Conservation (phyloP, 2,888 invertebrate genomes). For the Amphipyra tragopoginis region DNA sequence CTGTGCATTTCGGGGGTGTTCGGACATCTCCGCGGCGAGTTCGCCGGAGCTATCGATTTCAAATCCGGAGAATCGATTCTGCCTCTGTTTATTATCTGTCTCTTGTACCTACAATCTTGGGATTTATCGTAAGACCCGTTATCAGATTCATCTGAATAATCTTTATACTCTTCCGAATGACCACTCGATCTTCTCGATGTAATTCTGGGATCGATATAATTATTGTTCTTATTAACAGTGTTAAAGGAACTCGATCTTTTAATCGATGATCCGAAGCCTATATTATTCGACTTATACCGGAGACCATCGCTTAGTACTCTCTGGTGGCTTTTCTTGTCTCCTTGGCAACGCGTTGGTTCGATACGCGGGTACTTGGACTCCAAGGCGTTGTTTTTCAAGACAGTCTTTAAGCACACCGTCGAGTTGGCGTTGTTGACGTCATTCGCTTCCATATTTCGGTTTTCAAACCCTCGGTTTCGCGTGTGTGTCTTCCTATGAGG, state of each 20-base stretch:
- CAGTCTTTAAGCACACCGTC: constrained; percentile 80
- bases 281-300: constrained; percentile 66
- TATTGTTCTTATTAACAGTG: constrained; percentile 86
- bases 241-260: constrained; percentile 92
- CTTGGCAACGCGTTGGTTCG: constrained; percentile 84
- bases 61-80: constrained; percentile 90
- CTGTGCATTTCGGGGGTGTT: constrained; percentile 91
- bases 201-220: constrained; percentile 76
- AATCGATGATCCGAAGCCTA: constrained; percentile 85
- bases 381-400: constrained; percentile 83
- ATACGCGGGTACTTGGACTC: constrained; percentile 79
- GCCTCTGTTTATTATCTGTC: constrained; percentile 91
- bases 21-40: constrained; percentile 87
- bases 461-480: constrained; percentile 89
- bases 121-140: constrained; percentile 79
- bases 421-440: constrained; percentile 80
- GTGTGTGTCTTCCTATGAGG: constrained; percentile 88
- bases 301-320: constrained; percentile 69
- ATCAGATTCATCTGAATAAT: constrained; percentile 84
- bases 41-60: constrained; percentile 83
- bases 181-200: constrained; percentile 76
- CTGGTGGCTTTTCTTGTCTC: constrained; percentile 73
- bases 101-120: constrained; percentile 90
- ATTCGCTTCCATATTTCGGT: constrained; percentile 78
- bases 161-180: constrained; percentile 79